Evolutionary conservation across 2,797 vertebrate species (phyloP).

Genomic region (Eulemur mongoz): DNA sequence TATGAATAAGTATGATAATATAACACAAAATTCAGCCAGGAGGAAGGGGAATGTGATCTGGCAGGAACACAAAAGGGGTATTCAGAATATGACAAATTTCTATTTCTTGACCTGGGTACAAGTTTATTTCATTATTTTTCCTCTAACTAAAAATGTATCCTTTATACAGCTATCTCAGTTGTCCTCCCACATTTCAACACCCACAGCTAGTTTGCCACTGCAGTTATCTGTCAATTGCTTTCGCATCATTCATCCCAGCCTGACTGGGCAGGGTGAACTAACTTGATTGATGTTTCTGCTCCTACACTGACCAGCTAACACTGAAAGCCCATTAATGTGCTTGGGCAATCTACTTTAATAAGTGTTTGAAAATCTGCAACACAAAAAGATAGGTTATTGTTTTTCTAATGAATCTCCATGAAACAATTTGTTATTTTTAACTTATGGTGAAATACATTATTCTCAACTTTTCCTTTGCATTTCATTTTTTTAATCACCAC

Average conservation of each 20-base stretch:
- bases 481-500: not conserved
- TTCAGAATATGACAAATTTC: not conserved
- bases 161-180: not conserved
- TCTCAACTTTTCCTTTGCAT: slow-evolving; percentile 11
- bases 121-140: not conserved
- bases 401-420: slow-evolving; percentile 1
- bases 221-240: not conserved
- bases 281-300: not conserved
- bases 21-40: not conserved
- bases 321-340: not conserved
- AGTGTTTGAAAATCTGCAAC: slow-evolving; percentile 23
- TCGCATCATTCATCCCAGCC: not conserved
- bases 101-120: not conserved
- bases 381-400: not conserved
- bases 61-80: not conserved
- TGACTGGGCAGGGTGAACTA: not conserved
- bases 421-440: slow-evolving; percentile 13
- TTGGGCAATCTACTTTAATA: not conserved
- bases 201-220: not conserved
- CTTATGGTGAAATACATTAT: not conserved
- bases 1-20: not conserved
- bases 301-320: not conserved
- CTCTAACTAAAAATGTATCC: not conserved
- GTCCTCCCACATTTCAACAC: not conserved
- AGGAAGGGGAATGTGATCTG: not conserved